Conservation (phyloP, 1,140 invertebrate genomes). For the Pseudomyrmex cubaensis region DNA sequence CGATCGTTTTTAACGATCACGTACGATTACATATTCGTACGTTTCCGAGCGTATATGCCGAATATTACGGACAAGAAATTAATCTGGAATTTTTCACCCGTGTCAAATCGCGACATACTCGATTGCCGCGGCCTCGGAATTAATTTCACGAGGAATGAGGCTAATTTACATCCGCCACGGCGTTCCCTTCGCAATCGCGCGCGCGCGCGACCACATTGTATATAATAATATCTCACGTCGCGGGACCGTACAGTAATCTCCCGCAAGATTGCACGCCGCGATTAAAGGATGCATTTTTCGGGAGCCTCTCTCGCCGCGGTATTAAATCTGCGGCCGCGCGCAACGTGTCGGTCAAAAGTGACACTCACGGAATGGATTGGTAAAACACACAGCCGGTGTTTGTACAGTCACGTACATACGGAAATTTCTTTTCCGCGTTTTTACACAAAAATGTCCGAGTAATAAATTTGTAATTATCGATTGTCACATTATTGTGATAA, state of each 20-base stretch:
- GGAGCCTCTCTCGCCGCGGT: not conserved
- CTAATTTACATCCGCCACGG: conserved; percentile 33
- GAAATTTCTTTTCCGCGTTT: not conserved
- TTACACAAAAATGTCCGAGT: not conserved
- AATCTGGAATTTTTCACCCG: conserved; percentile 53
- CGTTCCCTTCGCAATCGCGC: conserved; percentile 50
- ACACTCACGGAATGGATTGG: conserved; percentile 36
- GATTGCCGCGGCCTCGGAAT: conserved; percentile 57
- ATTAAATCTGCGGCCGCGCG: conserved; percentile 39
- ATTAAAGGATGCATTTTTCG: conserved; percentile 48
- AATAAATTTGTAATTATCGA: not conserved
- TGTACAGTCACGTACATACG: not conserved
- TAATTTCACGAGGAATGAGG: conserved; percentile 57
- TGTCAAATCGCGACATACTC: conserved; percentile 44
- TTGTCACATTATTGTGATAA: not conserved
- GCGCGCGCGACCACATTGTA: conserved; percentile 45
- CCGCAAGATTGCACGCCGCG: conserved; percentile 47
- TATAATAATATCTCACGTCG: conserved; percentile 63
- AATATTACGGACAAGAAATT: conserved; percentile 6
- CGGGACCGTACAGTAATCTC: conserved; percentile 51
- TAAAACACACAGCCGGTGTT: conserved; percentile 32
- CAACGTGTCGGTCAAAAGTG: conserved; percentile 53
- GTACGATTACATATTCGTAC: not conserved
- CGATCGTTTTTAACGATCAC: conserved; percentile 28
- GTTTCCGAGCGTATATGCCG: not conserved